Percentiles rank a stretch among this genome's conserved stretches.
phyloP scores from a whole-genome alignment of 2,797 vertebrate genomes.

The Tokudaia tokunoshimensis region DNA sequence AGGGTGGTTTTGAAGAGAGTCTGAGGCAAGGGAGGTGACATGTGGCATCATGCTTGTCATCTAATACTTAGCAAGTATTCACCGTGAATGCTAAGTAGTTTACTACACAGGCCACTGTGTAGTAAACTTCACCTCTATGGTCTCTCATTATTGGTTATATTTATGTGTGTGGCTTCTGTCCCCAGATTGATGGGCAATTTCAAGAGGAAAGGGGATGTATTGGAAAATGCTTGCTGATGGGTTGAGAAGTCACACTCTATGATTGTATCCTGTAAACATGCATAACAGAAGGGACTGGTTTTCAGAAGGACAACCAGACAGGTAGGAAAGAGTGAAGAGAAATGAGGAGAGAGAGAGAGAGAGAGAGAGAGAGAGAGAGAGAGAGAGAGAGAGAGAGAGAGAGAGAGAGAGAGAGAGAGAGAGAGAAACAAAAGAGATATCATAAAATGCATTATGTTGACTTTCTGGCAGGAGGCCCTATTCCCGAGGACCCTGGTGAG shows the following conservation, averaged over 20 bases:
- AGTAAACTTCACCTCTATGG: background rate
- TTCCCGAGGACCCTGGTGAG: constrained; percentile 30
- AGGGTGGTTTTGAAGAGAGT: constrained; percentile 12
- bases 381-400: background rate
- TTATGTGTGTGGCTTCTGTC: background rate
- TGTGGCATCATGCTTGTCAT: background rate
- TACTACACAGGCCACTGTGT: background rate
- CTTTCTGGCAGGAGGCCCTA: constrained; percentile 64
- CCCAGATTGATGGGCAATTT: background rate
- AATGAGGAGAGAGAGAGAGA: too few species aligned
- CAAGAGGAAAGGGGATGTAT: background rate
- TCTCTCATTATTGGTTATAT: background rate
- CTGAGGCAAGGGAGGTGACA: background rate
- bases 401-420: background rate
- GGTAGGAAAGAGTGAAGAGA: background rate
- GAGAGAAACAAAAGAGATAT: background rate
- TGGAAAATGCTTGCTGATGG: constrained; percentile 19
- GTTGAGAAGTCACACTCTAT: constrained; percentile 66
- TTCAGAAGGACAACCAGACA: background rate
- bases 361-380: background rate
- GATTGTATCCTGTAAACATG: constrained; percentile 78
- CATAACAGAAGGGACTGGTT: constrained; percentile 36
- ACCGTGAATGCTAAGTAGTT: background rate
- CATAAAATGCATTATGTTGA: background rate
- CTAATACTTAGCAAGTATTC: constrained; percentile 32